These are phyloP conservation scores for Perithous albicinctus DNA, from an alignment of 2,888 invertebrate species.

Conservation along the genomic window DNA sequence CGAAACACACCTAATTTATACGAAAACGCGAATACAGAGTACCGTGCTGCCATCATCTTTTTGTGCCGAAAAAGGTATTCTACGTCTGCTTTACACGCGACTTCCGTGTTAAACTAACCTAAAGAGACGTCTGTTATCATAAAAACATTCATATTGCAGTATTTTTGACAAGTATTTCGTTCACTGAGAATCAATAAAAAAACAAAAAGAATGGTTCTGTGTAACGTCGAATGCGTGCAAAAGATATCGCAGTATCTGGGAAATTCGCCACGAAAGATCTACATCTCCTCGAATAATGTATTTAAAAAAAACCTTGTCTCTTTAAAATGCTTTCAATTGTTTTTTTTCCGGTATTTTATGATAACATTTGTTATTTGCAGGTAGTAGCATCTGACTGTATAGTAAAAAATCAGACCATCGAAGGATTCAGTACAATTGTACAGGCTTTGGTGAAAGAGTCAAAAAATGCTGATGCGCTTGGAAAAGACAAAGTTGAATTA, in stretches of 20 bases:
- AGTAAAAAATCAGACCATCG: constrained; percentile 72
- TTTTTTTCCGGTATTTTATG: background rate
- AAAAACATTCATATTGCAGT: background rate
- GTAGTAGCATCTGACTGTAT: constrained; percentile 72
- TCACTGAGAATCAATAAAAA: background rate
- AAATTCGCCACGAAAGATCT: constrained; percentile 74
- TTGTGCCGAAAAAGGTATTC: background rate
- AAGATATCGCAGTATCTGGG: constrained; percentile 79
- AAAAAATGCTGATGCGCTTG: constrained; percentile 75
- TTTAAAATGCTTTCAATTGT: background rate
- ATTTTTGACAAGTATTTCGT: background rate
- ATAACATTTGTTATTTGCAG: constrained; percentile 66
- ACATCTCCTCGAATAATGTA: constrained; percentile 79
- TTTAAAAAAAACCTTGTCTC: background rate
- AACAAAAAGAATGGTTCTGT: constrained; percentile 78
- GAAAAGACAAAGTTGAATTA: constrained; percentile 75
- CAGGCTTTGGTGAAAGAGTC: constrained; percentile 77
- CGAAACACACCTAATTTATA: no score
- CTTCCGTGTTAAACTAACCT: background rate
- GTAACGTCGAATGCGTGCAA: constrained; percentile 79
- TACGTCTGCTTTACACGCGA: background rate
- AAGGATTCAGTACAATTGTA: constrained; percentile 81
- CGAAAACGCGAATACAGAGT: background rate
- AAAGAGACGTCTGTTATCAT: background rate
- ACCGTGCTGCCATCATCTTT: constrained; percentile 55